A percentile compares a stretch with the other conserved stretches of the same genome.
These are phyloP conservation scores for Falcunculus frontatus DNA, from an alignment of 2,113 vertebrate genomes.

Conservation along the genomic window DNA sequence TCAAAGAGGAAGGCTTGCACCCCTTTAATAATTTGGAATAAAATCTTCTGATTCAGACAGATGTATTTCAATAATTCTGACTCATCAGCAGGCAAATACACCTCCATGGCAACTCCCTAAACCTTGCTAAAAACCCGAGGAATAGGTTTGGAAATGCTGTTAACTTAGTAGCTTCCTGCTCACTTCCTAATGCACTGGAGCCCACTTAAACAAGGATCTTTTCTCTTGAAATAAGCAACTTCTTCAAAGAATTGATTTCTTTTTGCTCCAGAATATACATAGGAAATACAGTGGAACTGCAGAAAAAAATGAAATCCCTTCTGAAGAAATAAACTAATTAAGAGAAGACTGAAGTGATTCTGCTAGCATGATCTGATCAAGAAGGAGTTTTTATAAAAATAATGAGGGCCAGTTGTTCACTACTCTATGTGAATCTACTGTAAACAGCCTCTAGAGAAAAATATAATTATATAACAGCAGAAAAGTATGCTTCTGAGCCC, in stretches of 20 bases:
- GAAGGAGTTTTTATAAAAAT: neutral
- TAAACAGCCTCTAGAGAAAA: neutral
- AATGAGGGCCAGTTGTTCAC: neutral
- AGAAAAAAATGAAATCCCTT: neutral
- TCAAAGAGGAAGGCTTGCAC: neutral
- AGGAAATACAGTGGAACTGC: neutral
- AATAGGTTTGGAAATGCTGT: neutral
- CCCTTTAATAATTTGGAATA: neutral
- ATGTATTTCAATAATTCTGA: slow-evolving; percentile 46
- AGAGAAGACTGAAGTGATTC: neutral
- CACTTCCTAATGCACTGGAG: neutral
- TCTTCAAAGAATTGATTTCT: slow-evolving; percentile 17
- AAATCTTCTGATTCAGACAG: slow-evolving; percentile 24
- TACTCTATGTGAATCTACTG: neutral
- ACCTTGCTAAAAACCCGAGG: neutral
- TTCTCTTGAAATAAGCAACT: neutral
- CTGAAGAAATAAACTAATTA: neutral
- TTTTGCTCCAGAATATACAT: neutral
- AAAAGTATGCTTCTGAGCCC: neutral
- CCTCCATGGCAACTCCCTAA: neutral
- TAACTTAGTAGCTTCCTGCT: neutral
- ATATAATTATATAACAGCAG: neutral
- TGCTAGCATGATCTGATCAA: neutral
- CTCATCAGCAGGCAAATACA: neutral
- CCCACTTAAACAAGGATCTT: neutral